Base-by-base conservation (phyloP, 1,140 invertebrate species). In the Zaprionus capensis region DNA sequence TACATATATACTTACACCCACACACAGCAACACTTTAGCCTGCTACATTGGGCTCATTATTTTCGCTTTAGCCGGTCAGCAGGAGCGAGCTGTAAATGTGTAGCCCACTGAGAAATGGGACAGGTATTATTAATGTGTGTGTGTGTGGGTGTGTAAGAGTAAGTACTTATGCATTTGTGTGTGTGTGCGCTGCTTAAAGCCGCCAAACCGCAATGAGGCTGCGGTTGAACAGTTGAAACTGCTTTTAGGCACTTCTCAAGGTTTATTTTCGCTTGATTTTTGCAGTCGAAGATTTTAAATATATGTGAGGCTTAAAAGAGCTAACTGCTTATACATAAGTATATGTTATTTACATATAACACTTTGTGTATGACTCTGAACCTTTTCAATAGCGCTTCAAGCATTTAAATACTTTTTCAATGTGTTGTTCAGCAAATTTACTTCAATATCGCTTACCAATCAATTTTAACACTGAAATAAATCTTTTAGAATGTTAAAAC, bases 51-150 rank as follows among this genome's bases (percentile, higher is more conserved):
- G 78, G 81, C 85, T 88, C 84, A 88, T 88, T 88, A 90, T 88
- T 88, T 85, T 88, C 81, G 81, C 84, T 88, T 88, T 88, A 84
- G 84, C 78, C 69, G 83, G 84, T 80, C 83, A 83, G 68, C 66
- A 57, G 68, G 53, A 71, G 65, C 26, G 53, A 71, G 58, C 31
- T 62, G 71, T 46, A 71, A 68, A 75, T 53, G 55, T 53, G 69
- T 56, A 36, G 24, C 15, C 44, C 20, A 28, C n/a, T 55, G 55
- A 66, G 62, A 71, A 72, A 62, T 64, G 73, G 68, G 41, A 38
- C 63, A 36, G 38, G 64, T 34, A 38, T 64, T 58, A 56, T 71
- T 57, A 24, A 49, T 61, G 61, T 69, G 57, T 12, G 61, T 24
- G 15, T 59, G 15, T 44, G 44, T 59, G 34, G 46, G 58, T 28